These are phyloP conservation scores for Epinotia ramella DNA, from an alignment of 2,888 invertebrate species.

Conservation along the genomic window DNA sequence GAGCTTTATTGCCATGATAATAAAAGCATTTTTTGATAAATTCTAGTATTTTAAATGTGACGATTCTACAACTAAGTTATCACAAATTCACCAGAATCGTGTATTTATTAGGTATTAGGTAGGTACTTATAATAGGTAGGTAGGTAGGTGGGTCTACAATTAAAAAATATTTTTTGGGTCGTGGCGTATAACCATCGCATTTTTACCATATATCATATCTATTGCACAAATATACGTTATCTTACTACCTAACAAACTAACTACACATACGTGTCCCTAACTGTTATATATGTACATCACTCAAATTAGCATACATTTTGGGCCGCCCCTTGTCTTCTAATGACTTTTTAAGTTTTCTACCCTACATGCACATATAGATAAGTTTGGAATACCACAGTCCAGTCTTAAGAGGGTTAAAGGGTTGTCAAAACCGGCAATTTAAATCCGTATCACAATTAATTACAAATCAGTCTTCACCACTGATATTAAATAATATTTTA, in stretches of 20 bases:
- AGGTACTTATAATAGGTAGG: no score
- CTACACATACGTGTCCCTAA: conserved; percentile 28
- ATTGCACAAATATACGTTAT: no score
- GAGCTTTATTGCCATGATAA: neutral
- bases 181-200: no score
- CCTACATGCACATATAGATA: conserved; percentile 2
- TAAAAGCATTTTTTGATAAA: neutral
- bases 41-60: neutral
- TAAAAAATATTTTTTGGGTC: no score
- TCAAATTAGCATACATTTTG: conserved; percentile 26
- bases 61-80: neutral
- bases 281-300: conserved; percentile 46
- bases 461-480: conserved; percentile 36
- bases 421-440: conserved; percentile 27
- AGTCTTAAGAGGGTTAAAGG: conserved; percentile 37
- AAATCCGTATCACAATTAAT: conserved; percentile 42
- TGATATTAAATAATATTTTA: conserved; percentile 80
- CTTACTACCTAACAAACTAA: neutral
- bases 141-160: no score
- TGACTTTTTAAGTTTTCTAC: conserved; percentile 25
- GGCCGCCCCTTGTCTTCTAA: conserved; percentile 10
- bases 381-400: conserved; percentile 22
- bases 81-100: no score
- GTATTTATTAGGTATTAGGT: no score
- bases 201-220: no score